A percentile compares a stretch with the other conserved stretches of the same genome.
These are phyloP conservation scores for Osmoderma eremita DNA, from an alignment of 2,888 invertebrate genomes.

Conservation along the genomic window DNA sequence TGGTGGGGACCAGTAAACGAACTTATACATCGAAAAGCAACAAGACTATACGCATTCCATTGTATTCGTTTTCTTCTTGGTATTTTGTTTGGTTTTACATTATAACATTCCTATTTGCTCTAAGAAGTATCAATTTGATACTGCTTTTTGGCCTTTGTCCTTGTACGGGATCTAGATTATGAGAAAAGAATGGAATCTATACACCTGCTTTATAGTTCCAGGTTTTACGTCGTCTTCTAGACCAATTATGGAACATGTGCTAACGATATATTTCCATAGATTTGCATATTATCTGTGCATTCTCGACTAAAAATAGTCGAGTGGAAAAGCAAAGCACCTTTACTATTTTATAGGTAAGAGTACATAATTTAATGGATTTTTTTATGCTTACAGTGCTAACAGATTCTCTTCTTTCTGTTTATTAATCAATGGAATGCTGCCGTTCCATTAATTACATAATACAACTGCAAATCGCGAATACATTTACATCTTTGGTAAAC, in stretches of 20 bases:
- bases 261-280: background rate
- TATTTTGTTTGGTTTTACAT: constrained; percentile 3
- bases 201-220: constrained; percentile 13
- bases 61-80: constrained; percentile 39
- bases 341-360: no score
- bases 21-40: constrained; percentile 33
- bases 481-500: no score
- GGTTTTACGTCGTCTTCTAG: constrained; percentile 1
- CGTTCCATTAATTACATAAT: no score
- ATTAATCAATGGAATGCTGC: no score
- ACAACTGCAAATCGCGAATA: no score
- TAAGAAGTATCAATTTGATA: constrained; percentile 32
- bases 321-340: no score
- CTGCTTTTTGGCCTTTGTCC: constrained; percentile 29
- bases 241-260: background rate
- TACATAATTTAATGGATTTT: no score
- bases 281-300: background rate
- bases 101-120: constrained; percentile 12
- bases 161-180: constrained; percentile 45
- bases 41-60: constrained; percentile 45
- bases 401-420: no score
- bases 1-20: constrained; percentile 26
- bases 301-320: no score
- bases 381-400: no score
- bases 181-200: constrained; percentile 3